phyloP scores from a whole-genome alignment of 2,113 vertebrate genomes.

The Ondatra zibethicus region DNA sequence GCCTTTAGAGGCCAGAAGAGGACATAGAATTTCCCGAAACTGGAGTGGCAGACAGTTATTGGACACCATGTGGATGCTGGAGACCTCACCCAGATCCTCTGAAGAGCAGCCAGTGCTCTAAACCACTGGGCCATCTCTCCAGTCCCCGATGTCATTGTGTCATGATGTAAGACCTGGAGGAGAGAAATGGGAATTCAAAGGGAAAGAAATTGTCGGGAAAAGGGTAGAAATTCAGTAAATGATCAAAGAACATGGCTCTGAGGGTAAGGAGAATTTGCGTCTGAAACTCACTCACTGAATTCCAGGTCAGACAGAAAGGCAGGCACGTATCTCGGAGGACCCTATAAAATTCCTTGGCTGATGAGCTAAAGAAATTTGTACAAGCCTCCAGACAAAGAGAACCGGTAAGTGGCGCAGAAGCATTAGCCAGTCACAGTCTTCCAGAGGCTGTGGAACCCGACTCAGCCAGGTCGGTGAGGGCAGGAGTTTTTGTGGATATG shows the following conservation, averaged over 20 bases:
- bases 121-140: not conserved
- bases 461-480: not conserved
- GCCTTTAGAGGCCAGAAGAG: not conserved
- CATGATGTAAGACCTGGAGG: not conserved
- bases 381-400: constrained; percentile 26
- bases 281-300: constrained; percentile 29
- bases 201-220: not conserved
- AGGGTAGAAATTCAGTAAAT: constrained; percentile 20
- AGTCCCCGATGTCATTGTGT: not conserved
- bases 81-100: not conserved
- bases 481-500: not conserved
- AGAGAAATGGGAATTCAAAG: constrained; percentile 35
- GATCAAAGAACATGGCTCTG: not conserved
- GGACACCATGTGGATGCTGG: not conserved
- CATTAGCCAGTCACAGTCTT: not conserved
- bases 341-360: not conserved
- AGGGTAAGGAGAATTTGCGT: not conserved
- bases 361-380: not conserved
- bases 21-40: not conserved
- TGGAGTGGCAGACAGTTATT: not conserved
- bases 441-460: not conserved
- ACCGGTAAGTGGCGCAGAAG: not conserved
- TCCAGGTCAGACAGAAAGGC: not conserved
- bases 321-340: not conserved
- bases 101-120: not conserved